Evolutionary conservation across 37 sponge, comb jelly and placozoan genomes (phyloP).

Genomic region (Oopsacas minuta): DNA sequence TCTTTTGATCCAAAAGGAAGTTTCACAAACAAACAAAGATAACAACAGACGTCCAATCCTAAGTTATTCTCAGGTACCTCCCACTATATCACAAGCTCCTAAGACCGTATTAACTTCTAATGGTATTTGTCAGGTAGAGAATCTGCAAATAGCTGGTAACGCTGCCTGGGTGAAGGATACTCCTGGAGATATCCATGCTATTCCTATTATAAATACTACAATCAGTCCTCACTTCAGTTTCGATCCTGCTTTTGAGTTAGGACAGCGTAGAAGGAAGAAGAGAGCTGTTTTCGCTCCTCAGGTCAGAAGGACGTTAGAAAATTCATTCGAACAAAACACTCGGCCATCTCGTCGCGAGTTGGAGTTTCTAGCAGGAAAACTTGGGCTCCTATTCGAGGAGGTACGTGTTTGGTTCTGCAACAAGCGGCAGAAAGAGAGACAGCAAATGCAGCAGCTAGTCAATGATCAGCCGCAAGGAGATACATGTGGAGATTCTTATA

Average conservation of each 20-base stretch:
- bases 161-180: neutral
- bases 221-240: neutral
- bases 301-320: constrained; percentile 38
- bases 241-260: neutral
- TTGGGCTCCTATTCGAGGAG: constrained; percentile 69
- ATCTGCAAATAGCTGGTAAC: neutral
- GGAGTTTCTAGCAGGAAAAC: constrained; percentile 47
- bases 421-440: constrained; percentile 69
- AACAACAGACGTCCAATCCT: neutral
- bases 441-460: neutral
- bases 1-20: neutral
- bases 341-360: constrained; percentile 50
- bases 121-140: constrained; percentile 2
- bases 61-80: neutral
- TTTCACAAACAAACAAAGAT: neutral
- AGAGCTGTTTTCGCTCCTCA: constrained; percentile 60
- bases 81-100: neutral
- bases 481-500: neutral
- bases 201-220: neutral
- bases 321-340: constrained; percentile 43
- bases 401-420: constrained; percentile 87
- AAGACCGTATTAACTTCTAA: neutral
- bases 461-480: neutral
- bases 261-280: constrained; percentile 58
- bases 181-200: neutral